A percentile compares a stretch with the other conserved stretches of the same genome.
Evolutionary conservation across 1,140 invertebrate species (phyloP).

Genomic region (Archegozetes longisetosus): DNA sequence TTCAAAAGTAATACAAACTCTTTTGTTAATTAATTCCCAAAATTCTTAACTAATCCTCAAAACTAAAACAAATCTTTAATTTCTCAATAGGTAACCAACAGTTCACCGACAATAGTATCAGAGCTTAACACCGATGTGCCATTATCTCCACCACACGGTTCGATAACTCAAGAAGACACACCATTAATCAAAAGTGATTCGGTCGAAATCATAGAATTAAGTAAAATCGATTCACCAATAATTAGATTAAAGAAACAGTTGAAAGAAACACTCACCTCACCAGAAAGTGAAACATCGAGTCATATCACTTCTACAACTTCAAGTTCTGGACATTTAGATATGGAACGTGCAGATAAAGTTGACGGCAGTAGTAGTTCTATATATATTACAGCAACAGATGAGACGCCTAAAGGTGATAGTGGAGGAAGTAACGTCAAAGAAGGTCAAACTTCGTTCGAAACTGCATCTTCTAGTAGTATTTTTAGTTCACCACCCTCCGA

Average conservation of each 20-base stretch:
- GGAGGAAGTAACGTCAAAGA: not conserved
- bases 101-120: not conserved
- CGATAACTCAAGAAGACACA: too few species aligned
- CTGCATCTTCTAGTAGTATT: not conserved
- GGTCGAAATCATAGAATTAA: not conserved
- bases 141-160: not conserved
- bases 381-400: not conserved
- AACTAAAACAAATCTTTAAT: too few species aligned
- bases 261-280: not conserved
- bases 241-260: not conserved
- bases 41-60: too few species aligned
- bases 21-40: not conserved
- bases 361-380: not conserved
- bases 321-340: not conserved
- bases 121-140: not conserved
- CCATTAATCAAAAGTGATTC: not conserved
- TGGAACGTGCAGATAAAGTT: not conserved
- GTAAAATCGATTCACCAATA: not conserved
- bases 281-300: slow-evolving; percentile 6
- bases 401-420: not conserved
- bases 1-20: not conserved
- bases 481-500: too few species aligned
- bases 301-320: not conserved
- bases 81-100: not conserved
- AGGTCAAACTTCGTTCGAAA: not conserved